Conservation (phyloP, 2,888 invertebrate genomes). For the Serrognathus titanus region DNA sequence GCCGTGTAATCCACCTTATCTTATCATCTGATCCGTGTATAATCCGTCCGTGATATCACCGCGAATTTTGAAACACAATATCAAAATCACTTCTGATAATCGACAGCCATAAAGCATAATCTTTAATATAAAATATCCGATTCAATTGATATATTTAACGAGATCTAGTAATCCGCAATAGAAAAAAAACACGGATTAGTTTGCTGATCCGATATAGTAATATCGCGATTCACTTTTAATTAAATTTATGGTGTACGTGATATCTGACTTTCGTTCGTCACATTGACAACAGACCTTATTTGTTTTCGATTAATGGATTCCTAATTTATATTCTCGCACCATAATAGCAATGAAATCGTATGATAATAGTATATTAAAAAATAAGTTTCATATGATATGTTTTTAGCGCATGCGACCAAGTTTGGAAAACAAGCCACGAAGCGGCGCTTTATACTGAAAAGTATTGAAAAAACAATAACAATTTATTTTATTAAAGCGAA, state of each 20-base stretch:
- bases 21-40: constrained; percentile 36
- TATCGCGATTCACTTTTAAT: constrained; percentile 1
- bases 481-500: too few species aligned
- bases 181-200: constrained; percentile 9
- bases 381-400: background rate
- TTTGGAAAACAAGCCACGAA: too few species aligned
- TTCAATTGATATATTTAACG: constrained; percentile 10
- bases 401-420: too few species aligned
- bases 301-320: too few species aligned
- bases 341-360: background rate
- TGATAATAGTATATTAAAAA: background rate
- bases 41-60: constrained; percentile 31
- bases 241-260: constrained; percentile 3
- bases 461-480: too few species aligned
- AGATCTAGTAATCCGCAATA: constrained; percentile 7
- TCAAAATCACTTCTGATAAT: constrained; percentile 20
- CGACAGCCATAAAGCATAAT: constrained; percentile 15
- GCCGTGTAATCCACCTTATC: constrained; percentile 39
- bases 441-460: too few species aligned
- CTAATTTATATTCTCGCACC: too few species aligned
- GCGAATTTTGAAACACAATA: constrained; percentile 30
- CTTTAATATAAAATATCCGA: constrained; percentile 15
- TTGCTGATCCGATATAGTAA: background rate
- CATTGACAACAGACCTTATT: too few species aligned
- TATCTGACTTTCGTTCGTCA: background rate